These are phyloP conservation scores for Astyanax mexicanus DNA, from an alignment of 2,797 vertebrate species.

Conservation along the genomic window DNA sequence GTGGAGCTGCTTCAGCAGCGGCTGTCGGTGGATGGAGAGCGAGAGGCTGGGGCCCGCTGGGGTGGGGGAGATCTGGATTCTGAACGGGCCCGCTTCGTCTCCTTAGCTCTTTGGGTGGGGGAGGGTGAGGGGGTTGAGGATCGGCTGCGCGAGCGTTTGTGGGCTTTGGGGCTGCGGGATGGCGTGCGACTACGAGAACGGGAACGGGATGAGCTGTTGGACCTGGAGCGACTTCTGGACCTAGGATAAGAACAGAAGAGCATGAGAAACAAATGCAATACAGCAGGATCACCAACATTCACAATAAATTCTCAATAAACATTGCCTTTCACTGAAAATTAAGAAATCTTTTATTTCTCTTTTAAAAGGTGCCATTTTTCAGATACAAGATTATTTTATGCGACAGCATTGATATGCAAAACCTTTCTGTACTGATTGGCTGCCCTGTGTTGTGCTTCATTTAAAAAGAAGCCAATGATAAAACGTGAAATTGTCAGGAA, in stretches of 20 bases:
- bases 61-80: constrained; percentile 67
- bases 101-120: constrained; percentile 78
- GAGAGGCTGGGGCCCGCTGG: constrained; percentile 73
- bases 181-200: constrained; percentile 81
- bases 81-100: constrained; percentile 76
- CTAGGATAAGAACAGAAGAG: constrained; percentile 50
- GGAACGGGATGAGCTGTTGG: constrained; percentile 87
- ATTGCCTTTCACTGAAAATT: no score
- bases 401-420: no score
- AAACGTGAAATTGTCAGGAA: no score
- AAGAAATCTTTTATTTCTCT: no score
- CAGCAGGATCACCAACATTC: no score
- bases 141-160: constrained; percentile 68
- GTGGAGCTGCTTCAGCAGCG: constrained; percentile 81
- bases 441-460: no score
- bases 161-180: constrained; percentile 1
- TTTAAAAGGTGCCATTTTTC: no score
- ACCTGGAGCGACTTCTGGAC: constrained; percentile 89
- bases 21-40: constrained; percentile 86
- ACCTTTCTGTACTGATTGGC: no score
- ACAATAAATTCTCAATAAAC: no score
- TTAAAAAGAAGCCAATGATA: no score
- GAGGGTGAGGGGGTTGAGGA: constrained; percentile 87
- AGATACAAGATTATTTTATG: no score
- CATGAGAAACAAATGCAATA: neutral